Evolutionary conservation across 2,888 invertebrate genomes (phyloP).

Genomic region (Shargacucullia verbasci): DNA sequence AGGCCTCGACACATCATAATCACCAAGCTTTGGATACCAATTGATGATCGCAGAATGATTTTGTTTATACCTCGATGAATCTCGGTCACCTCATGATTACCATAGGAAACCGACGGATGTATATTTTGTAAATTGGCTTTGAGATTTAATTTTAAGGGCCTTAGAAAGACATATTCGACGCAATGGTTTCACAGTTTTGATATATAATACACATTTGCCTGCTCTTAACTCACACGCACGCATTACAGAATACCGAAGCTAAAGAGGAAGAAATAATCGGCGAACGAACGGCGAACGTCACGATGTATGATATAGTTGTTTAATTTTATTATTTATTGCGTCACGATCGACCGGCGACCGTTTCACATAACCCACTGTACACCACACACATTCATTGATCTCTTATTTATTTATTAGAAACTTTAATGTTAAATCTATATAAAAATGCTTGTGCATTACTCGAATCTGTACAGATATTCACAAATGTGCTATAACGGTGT

Average conservation of each 20-base stretch:
- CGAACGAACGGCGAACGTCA: constrained; percentile 79
- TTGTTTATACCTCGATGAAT: too few species aligned
- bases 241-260: constrained; percentile 87
- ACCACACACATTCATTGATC: constrained; percentile 56
- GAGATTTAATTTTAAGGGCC: constrained; percentile 6
- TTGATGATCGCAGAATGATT: constrained; percentile 5
- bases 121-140: constrained; percentile 27
- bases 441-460: constrained; percentile 24
- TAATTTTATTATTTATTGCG: constrained; percentile 82
- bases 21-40: neutral
- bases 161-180: neutral
- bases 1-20: too few species aligned
- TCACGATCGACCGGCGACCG: constrained; percentile 49
- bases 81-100: neutral
- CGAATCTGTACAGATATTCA: constrained; percentile 47
- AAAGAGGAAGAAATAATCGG: constrained; percentile 82
- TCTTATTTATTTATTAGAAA: constrained; percentile 61
- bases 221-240: constrained; percentile 81
- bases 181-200: constrained; percentile 51
- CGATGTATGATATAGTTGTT: constrained; percentile 84
- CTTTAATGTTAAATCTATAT: constrained; percentile 29
- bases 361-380: constrained; percentile 29
- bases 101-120: neutral
- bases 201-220: constrained; percentile 59
- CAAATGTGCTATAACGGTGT: constrained; percentile 29